Evolutionary conservation across 92 coral and sea anemone genomes (phyloP), one percentile per base, ranked within the genome.

Genomic region (Epizoanthus rinbou): DNA sequence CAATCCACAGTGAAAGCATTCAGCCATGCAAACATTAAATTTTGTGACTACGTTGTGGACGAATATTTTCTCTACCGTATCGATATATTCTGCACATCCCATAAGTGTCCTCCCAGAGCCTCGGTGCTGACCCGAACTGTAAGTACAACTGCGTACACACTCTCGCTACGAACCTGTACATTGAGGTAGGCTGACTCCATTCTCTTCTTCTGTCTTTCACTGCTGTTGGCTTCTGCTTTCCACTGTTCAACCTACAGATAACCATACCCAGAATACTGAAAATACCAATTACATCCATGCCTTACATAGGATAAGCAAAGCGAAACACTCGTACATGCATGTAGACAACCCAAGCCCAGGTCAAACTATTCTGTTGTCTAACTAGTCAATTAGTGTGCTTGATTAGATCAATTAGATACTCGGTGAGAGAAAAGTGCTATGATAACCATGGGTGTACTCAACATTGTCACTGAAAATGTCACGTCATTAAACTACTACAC

Each of bases 201-300:
- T 74, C 92, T 81, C 80, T 97, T 90, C 47, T 91, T 82, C 73
- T 97, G 95, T 57, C 91, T 90, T 66, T 94, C 99, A 0, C 97
- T 84, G 57, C 86, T 94, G 57, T 80, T 89, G 18, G 95, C 97
- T 80, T 97, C 98, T 0, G 97, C 93, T 69, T 90, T 97, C 94
- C 96, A 92, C 80, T 94, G 98, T 60, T 97, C 99, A 67, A 89
- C 89, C 99, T 96, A 58, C 57, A 8, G n/a, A 8, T 2, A 15
- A n/a, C 1, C 69, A 37, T 45, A 43, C 3, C 50, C 24, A 58
- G 54, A 22, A 24, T 15, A 23, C 6, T 22, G 11, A 16, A 50
- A 45, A 33, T 14, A 5, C 41, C 73, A 75, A 74, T 14, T 14
- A 43, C 41, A 60, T 1, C 24, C 31, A 18, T 9, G 21, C 16